Percentiles rank a stretch among this genome's conserved stretches.
Conservation (phyloP, 2,888 invertebrate genomes). For the Thereva nobilitata region DNA sequence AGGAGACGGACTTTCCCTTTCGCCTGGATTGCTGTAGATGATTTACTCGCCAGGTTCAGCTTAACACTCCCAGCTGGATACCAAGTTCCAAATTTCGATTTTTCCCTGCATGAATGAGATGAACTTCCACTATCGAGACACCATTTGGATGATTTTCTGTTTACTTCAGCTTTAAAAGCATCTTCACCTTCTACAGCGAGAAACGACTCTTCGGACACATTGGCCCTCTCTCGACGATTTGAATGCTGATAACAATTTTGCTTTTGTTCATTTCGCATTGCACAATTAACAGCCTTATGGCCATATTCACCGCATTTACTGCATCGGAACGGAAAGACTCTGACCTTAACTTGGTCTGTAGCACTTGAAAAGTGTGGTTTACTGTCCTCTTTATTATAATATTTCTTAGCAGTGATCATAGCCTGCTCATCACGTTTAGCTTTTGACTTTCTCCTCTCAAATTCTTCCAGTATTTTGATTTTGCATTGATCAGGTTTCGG, state of each 20-base stretch:
- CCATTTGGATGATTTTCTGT: conserved; percentile 4
- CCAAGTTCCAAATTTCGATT: background rate
- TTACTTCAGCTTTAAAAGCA: background rate
- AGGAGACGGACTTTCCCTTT: conserved; percentile 8
- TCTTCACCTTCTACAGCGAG: conserved; percentile 3
- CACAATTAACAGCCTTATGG: conserved; percentile 3
- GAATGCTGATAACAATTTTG: too few species aligned
- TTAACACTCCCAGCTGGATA: conserved; percentile 6
- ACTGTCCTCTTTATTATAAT: background rate
- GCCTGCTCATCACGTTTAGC: conserved; percentile 11
- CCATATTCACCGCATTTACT: conserved; percentile 9
- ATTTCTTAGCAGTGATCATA: background rate
- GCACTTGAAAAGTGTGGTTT: background rate
- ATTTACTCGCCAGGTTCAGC: conserved; percentile 3
- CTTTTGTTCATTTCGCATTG: conserved; percentile 4
- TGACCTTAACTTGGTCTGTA: background rate
- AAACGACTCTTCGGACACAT: too few species aligned
- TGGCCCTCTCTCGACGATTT: too few species aligned
- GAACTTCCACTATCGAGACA: conserved; percentile 15
- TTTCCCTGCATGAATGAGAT: background rate
- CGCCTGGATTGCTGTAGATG: background rate
- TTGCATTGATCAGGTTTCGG: conserved; percentile 9
- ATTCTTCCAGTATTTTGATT: conserved; percentile 11
- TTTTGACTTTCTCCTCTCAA: conserved; percentile 8
- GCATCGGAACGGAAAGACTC: conserved; percentile 3